Evolutionary conservation across 1,140 invertebrate genomes (phyloP).

Genomic region (Habropoda laboriosa): DNA sequence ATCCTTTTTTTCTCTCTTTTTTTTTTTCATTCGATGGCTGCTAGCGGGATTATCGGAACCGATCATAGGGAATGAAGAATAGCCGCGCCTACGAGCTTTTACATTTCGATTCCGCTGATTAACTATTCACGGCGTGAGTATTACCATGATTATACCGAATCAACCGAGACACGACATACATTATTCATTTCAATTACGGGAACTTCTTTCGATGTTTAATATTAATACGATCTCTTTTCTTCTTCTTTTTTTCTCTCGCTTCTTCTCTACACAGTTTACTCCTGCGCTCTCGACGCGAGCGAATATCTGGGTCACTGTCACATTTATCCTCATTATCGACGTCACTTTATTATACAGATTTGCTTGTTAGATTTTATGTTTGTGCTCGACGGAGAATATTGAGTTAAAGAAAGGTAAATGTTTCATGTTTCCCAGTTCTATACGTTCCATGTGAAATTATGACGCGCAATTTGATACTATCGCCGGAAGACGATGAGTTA

Average conservation of each 20-base stretch:
- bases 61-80: not conserved
- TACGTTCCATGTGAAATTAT: not conserved
- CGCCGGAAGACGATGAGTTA: not conserved
- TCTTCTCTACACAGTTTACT: not conserved
- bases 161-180: slow-evolving; percentile 26
- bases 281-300: not conserved
- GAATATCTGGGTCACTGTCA: slow-evolving; percentile 20
- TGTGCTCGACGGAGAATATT: not conserved
- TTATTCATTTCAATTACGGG: slow-evolving; percentile 47
- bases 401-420: not conserved
- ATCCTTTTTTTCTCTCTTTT: not conserved
- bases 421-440: not conserved
- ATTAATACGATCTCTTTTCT: slow-evolving; percentile 17
- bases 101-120: slow-evolving; percentile 19
- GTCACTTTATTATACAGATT: not conserved
- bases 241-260: not conserved
- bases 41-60: not conserved
- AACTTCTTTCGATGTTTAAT: slow-evolving; percentile 32
- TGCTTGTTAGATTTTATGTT: not conserved
- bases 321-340: slow-evolving; percentile 8
- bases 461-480: too few species aligned
- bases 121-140: not conserved
- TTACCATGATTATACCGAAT: slow-evolving; percentile 36
- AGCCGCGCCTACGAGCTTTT: slow-evolving; percentile 10
- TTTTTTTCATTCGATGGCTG: not conserved